Base-by-base conservation (phyloP, 2,797 vertebrate genomes). In the Hybognathus amarus region DNA sequence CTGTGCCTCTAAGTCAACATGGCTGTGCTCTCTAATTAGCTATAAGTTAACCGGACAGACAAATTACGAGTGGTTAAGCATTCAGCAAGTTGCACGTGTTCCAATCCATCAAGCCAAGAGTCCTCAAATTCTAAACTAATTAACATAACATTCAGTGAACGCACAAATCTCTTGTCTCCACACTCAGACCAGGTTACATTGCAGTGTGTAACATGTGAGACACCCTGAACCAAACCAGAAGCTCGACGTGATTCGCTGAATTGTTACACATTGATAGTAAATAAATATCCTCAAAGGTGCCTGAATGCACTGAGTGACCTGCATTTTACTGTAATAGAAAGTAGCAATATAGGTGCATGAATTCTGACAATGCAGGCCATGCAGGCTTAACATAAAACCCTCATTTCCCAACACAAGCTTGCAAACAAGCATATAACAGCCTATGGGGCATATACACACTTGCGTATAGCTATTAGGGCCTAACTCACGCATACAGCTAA, bases 101-200 rank as follows among this genome's bases (percentile, higher is more conserved):
- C 92, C 92, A 90, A 94, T 96, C 96, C 95, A 96, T 98, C 96
- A 97, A 91, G 92, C 91, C 96, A 97, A 91, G 92, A 90, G 89
- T 88, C 92, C 93, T 89, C 40, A 85, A 90, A 92, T 92, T 91
- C 95, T 97, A 96, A 97, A 91, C 95, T 97, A 96, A 97, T 97
- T 97, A 97, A 96, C 95, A 96, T 96, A 97, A 93, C 96, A 98
- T 93, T 91, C 92, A 90, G 91, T 88, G 94, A 92, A 95, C 92
- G 90, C 89, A 89, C 94, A 94, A 92, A 93, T 92, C 91, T 91
- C 88, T 82, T 90, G 88, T 94, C 90, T 92, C 93, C 92, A 87
- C 93, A 91, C 90, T 88, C 90, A 80, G 95, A 91, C 97, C 94
- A 64, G 56, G 74, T 97, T 96, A 96, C 96, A 38, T 77, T 92